Conservation (phyloP, 92 coral and sea anemone genomes). For the Pocillopora meandrina region DNA sequence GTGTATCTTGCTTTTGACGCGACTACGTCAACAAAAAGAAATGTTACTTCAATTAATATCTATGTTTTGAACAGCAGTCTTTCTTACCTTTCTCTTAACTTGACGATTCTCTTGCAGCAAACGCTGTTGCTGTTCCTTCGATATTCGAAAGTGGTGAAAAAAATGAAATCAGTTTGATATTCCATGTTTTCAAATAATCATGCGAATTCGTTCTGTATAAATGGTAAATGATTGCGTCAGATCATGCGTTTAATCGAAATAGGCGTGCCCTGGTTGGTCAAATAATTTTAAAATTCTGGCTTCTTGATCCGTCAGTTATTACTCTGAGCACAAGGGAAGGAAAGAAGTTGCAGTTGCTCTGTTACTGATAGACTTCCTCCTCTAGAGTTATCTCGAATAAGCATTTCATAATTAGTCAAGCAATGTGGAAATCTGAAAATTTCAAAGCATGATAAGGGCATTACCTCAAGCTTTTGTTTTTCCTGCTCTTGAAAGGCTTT, state of each 20-base stretch:
- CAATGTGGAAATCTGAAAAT: not conserved
- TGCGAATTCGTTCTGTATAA: not conserved
- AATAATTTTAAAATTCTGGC: too few species aligned
- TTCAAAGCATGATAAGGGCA: not conserved
- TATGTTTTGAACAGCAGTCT: not conserved
- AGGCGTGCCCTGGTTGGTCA: too few species aligned
- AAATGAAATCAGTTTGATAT: not conserved
- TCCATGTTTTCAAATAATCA: not conserved
- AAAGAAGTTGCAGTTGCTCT: too few species aligned
- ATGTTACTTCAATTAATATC: too few species aligned
- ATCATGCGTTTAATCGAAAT: too few species aligned
- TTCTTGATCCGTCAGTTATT: too few species aligned
- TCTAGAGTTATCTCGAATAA: too few species aligned
- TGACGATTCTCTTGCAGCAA: slow-evolving; percentile 16
- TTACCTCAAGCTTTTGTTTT: slow-evolving; percentile 42
- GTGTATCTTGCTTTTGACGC: too few species aligned
- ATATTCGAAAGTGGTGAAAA: not conserved
- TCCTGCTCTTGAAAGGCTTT: slow-evolving; percentile 60
- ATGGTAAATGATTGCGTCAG: too few species aligned
- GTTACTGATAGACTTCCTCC: too few species aligned
- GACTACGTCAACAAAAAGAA: too few species aligned
- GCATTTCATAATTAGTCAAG: not conserved
- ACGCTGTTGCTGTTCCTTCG: slow-evolving; percentile 6
- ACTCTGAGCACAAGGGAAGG: too few species aligned
- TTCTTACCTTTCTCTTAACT: slow-evolving; percentile 23